These are phyloP conservation scores for Geotrupes spiniger DNA, from an alignment of 2,888 invertebrate genomes.

Conservation along the genomic window DNA sequence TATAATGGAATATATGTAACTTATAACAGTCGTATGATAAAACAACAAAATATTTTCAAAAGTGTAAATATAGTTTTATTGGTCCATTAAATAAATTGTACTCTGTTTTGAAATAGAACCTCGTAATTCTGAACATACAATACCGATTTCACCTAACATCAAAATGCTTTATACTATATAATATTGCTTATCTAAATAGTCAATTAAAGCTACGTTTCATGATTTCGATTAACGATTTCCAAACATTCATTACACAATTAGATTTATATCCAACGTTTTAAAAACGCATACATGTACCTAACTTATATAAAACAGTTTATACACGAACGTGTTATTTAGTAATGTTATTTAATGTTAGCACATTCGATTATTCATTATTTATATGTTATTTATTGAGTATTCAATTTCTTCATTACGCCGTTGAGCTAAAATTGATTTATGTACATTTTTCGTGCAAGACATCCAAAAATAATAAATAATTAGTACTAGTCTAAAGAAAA, in stretches of 20 bases:
- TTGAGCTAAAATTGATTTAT: conserved; percentile 14
- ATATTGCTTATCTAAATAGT: conserved; percentile 6
- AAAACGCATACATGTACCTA: too few species aligned
- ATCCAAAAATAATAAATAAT: conserved; percentile 20
- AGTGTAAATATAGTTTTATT: conserved; percentile 27
- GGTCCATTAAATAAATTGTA: conserved; percentile 42
- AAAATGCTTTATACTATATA: background rate
- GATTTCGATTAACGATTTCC: background rate
- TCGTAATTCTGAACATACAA: conserved; percentile 1
- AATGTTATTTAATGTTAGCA: conserved; percentile 15
- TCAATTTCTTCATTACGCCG: conserved; percentile 11
- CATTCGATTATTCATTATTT: conserved; percentile 9
- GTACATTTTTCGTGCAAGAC: conserved; percentile 15
- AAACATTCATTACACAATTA: too few species aligned
- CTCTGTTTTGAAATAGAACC: conserved; percentile 23
- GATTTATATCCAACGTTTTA: too few species aligned
- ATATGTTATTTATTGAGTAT: conserved; percentile 13
- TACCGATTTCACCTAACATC: conserved; percentile 1
- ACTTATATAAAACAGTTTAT: background rate
- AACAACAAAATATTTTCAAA: conserved; percentile 2
- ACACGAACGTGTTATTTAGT: conserved; percentile 7
- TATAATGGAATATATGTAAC: conserved; percentile 24
- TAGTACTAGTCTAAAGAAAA: conserved; percentile 12
- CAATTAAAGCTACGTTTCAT: conserved; percentile 4
- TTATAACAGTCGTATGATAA: conserved; percentile 25